These are phyloP conservation scores for Climacteris rufus DNA, from an alignment of 2,113 vertebrate genomes.

Conservation along the genomic window DNA sequence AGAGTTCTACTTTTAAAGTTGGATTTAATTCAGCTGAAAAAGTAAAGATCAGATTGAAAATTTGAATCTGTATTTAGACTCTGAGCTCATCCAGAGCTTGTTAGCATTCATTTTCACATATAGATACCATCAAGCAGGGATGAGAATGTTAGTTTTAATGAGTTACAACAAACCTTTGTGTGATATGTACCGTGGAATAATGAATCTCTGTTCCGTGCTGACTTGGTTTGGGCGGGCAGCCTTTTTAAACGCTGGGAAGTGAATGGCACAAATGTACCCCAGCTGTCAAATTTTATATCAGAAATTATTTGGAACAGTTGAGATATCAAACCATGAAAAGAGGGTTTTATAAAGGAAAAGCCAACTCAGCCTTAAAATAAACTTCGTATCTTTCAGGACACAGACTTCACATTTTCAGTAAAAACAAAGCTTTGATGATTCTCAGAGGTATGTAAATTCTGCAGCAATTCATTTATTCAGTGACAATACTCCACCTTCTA, in stretches of 20 bases:
- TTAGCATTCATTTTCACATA: not conserved
- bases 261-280: not conserved
- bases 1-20: not conserved
- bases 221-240: not conserved
- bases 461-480: constrained; percentile 43
- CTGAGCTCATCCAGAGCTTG: not conserved
- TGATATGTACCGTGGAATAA: not conserved
- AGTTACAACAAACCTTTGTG: not conserved
- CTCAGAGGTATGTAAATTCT: constrained; percentile 45
- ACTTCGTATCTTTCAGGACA: constrained; percentile 4
- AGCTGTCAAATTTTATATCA: not conserved
- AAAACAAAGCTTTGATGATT: constrained; percentile 55
- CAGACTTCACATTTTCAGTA: constrained; percentile 43
- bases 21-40: not conserved
- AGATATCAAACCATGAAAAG: not conserved
- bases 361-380: constrained; percentile 46
- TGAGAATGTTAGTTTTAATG: not conserved
- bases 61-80: not conserved
- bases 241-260: not conserved
- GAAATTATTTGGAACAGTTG: not conserved
- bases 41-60: not conserved
- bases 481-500: constrained; percentile 47
- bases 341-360: not conserved
- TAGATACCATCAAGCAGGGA: not conserved
- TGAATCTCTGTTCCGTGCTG: not conserved